phyloP scores from a whole-genome alignment of 2,888 invertebrate genomes.

The Drosophila merina region DNA sequence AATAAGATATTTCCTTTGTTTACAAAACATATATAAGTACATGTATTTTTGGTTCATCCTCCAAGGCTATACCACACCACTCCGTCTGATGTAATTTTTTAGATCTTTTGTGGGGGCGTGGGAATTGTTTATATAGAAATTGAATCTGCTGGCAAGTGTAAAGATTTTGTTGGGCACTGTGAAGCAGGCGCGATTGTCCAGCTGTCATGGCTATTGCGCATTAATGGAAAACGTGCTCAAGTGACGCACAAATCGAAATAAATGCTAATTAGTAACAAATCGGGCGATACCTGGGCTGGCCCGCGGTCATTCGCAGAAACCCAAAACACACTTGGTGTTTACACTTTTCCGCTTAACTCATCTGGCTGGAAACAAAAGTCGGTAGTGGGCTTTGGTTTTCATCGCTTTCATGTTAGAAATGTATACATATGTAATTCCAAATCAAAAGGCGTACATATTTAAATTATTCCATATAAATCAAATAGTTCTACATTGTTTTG shows the following conservation, averaged over 20 bases:
- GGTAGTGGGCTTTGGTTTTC: slow-evolving; percentile 21
- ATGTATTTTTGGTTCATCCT: slow-evolving; percentile 3
- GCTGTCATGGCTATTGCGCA: slow-evolving; percentile 58
- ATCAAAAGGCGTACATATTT: slow-evolving; percentile 75
- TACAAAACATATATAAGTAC: background rate
- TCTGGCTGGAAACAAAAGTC: slow-evolving; percentile 17
- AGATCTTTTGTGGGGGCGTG: background rate
- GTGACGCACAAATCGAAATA: slow-evolving; percentile 35
- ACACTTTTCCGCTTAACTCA: slow-evolving; percentile 26
- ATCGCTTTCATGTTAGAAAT: slow-evolving; percentile 74
- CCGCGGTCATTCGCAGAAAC: slow-evolving; percentile 13
- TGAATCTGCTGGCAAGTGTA: slow-evolving; percentile 14
- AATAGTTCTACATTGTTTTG: slow-evolving; percentile 69
- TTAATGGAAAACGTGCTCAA: slow-evolving; percentile 28
- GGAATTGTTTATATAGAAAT: slow-evolving; percentile 5
- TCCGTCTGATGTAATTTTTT: slow-evolving; percentile 6
- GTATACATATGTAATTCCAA: slow-evolving; percentile 72
- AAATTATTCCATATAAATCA: slow-evolving; percentile 79
- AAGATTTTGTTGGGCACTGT: slow-evolving; percentile 8
- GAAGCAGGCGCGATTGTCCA: background rate
- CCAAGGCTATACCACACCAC: slow-evolving; percentile 6
- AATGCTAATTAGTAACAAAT: slow-evolving; percentile 34
- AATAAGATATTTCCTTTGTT: background rate
- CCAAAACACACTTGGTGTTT: slow-evolving; percentile 16
- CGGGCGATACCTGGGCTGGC: slow-evolving; percentile 23